Conservation (phyloP, 2,888 invertebrate genomes). For the Meganola albula region DNA sequence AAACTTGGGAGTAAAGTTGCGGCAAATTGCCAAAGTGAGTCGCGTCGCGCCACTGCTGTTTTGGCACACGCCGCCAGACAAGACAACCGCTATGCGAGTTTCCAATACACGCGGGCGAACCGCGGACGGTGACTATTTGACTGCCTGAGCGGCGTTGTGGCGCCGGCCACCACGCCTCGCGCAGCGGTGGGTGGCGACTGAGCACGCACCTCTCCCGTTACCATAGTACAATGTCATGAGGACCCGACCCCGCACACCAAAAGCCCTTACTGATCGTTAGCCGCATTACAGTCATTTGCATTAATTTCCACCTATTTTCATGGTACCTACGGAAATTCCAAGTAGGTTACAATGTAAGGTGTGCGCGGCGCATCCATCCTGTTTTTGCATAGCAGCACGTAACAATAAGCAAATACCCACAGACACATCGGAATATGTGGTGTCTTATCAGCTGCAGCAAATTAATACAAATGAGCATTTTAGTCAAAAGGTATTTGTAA, state of each 20-base stretch:
- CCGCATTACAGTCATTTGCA: conserved; percentile 41
- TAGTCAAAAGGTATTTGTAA: conserved; percentile 40
- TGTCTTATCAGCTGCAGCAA: too few relatives aligned
- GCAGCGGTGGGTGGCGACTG: conserved; percentile 69
- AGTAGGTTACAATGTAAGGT: too few relatives aligned
- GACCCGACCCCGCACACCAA: conserved; percentile 63
- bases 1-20: conserved; percentile 35
- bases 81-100: conserved; percentile 56
- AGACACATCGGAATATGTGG: too few relatives aligned
- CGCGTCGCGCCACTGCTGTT: conserved; percentile 56
- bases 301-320: conserved; percentile 32
- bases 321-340: too few relatives aligned
- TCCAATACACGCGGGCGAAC: conserved; percentile 57
- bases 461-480: too few relatives aligned
- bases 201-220: conserved; percentile 73
- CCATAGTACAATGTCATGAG: conserved; percentile 71
- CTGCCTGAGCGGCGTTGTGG: conserved; percentile 52
- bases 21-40: conserved; percentile 49
- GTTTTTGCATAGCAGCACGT: too few relatives aligned
- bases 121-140: conserved; percentile 70
- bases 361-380: too few relatives aligned
- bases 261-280: conserved; percentile 48
- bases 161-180: conserved; percentile 66
- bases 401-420: too few relatives aligned
- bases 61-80: conserved; percentile 66